Percentiles rank a stretch among this genome's conserved stretches.
These are phyloP conservation scores for Malaclemys terrapin DNA, from an alignment of 2,113 vertebrate species.

Conservation along the genomic window DNA sequence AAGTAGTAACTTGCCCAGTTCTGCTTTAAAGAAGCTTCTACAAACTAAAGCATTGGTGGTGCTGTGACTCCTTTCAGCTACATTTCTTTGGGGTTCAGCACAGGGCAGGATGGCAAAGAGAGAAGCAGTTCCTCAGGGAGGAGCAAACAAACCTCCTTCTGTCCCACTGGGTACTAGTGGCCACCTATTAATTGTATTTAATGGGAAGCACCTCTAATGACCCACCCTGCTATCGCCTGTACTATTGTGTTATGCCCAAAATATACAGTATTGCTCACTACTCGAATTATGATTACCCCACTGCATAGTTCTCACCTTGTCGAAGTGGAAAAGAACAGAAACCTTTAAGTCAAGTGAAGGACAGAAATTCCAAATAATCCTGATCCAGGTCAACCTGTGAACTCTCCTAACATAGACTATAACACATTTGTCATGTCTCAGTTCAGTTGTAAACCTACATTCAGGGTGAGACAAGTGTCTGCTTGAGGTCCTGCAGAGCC, in stretches of 20 bases:
- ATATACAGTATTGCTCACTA: not conserved
- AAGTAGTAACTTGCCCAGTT: not conserved
- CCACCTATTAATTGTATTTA: not conserved
- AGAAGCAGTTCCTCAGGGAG: not conserved
- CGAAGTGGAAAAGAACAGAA: not conserved
- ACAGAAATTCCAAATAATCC: not conserved
- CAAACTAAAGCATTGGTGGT: not conserved
- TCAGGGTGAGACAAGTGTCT: not conserved
- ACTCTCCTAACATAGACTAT: not conserved
- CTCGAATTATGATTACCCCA: not conserved
- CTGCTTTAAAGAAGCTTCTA: not conserved
- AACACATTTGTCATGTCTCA: not conserved
- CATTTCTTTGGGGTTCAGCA: not conserved
- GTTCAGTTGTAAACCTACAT: not conserved
- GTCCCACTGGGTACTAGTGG: not conserved
- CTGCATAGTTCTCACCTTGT: not conserved
- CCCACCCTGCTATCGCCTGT: not conserved
- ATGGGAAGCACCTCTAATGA: not conserved
- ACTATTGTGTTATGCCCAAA: not conserved
- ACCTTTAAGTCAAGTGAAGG: not conserved
- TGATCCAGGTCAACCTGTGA: not conserved
- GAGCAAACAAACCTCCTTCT: not conserved
- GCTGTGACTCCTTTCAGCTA: not conserved
- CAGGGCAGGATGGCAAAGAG: not conserved
- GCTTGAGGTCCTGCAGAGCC: fast-evolving